Percentiles rank a stretch among this genome's conserved stretches.
phyloP scores from a whole-genome alignment of 2,113 vertebrate genomes.

The Silurus meridionalis region DNA sequence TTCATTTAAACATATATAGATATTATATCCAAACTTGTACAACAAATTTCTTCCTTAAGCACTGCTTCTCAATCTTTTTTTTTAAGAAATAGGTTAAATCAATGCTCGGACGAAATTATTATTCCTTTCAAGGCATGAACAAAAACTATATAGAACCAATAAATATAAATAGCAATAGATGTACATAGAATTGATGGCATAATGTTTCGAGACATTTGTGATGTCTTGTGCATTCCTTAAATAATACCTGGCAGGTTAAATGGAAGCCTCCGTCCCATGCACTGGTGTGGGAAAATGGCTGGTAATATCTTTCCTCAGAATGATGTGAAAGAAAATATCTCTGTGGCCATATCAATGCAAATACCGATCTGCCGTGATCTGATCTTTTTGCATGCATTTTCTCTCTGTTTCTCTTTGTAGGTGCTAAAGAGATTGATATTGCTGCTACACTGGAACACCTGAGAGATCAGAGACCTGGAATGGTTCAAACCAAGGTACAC shows the following conservation, averaged over 20 bases:
- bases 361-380: background rate
- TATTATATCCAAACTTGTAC: no score
- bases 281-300: background rate
- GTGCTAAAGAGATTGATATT: conserved; percentile 98
- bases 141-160: no score
- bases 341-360: background rate
- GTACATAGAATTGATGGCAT: no score
- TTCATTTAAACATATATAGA: background rate
- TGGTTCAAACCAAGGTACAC: conserved; percentile 96
- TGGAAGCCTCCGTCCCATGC: background rate
- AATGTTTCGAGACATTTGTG: no score
- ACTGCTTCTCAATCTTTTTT: no score
- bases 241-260: background rate
- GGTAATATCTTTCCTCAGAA: background rate
- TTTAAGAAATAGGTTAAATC: no score
- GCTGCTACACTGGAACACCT: conserved; percentile 97
- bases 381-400: background rate
- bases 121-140: no score
- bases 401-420: conserved; percentile 66
- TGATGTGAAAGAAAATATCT: background rate
- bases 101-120: no score
- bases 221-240: background rate
- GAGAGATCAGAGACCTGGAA: conserved; percentile 92
- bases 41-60: no score
- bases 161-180: no score